Percentiles rank a stretch among this genome's conserved stretches.
phyloP scores from a whole-genome alignment of 1,140 invertebrate genomes.

The Drosophila triauraria region DNA sequence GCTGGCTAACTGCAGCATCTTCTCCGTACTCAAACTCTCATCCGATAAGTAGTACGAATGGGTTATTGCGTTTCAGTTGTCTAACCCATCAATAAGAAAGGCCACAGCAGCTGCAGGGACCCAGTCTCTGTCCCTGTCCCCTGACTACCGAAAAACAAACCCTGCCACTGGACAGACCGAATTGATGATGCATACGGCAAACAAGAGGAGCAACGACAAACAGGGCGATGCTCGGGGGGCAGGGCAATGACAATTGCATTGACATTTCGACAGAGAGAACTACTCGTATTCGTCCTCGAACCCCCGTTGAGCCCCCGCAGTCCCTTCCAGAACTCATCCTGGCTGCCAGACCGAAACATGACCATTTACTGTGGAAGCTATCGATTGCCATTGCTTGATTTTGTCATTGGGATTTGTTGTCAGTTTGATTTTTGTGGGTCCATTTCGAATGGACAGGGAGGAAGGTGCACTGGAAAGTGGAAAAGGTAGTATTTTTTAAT shows the following conservation, averaged over 20 bases:
- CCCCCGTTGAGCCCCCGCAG: constrained; percentile 9
- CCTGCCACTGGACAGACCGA: constrained; percentile 46
- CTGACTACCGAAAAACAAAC: constrained; percentile 22
- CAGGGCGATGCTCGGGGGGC: neutral
- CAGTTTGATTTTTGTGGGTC: constrained; percentile 75
- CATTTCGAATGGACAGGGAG: constrained; percentile 19
- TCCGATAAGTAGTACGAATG: constrained; percentile 51
- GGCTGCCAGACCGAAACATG: constrained; percentile 76
- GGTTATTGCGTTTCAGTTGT: constrained; percentile 71
- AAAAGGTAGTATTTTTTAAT: neutral
- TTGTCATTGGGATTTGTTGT: constrained; percentile 82
- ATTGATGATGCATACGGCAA: constrained; percentile 80
- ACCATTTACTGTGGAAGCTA: constrained; percentile 71
- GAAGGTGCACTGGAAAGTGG: constrained; percentile 15
- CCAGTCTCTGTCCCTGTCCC: neutral
- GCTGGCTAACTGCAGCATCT: constrained; percentile 6
- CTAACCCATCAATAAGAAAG: constrained; percentile 69
- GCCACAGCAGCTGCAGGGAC: constrained; percentile 39
- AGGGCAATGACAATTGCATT: constrained; percentile 77
- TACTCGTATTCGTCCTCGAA: constrained; percentile 17
- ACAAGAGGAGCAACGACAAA: constrained; percentile 52
- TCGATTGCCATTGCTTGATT: constrained; percentile 81
- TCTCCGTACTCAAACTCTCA: constrained; percentile 7
- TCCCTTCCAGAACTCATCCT: constrained; percentile 24
- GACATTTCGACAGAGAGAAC: constrained; percentile 68